Base-by-base conservation (phyloP, 2,888 invertebrate species). In the Thereva nobilitata region DNA sequence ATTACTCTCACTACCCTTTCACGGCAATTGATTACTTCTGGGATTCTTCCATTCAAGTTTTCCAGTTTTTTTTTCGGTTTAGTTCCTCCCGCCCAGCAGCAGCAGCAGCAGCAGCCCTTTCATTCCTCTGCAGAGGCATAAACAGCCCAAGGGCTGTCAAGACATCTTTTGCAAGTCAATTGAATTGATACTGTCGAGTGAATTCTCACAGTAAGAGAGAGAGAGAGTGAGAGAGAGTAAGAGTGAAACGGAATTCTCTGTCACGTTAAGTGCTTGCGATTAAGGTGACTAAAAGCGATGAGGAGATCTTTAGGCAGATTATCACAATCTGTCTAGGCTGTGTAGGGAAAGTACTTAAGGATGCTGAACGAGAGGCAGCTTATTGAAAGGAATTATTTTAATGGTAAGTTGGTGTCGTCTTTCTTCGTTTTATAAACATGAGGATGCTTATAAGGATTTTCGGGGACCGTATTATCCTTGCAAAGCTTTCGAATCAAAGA, bases 1-100 rank as follows among this genome's bases (percentile, higher is more conserved):
- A 61, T 61, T 61, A 61, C 61, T 61, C 61, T 23, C 50, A 49
- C 50, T 61, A 61, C 61, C 50, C 49, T 41, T 61, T 61, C 40
- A 40, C 50, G 50, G 49, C 61, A 61, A 61, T 61, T 61, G 61
- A 61, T 61, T 61, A 50, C 57, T 59, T 59, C 47, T 41, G 57
- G 9, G 57, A 45, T 47, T 59, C 23, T 23, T 2, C 47, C 57
- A 59, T 59, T 59, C 12, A 47, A 59, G 12, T 47, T 37, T 35
- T 10, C 54, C 42, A 9, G 42, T n/a, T n/a, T 42, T n/a, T n/a
- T 42, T 42, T 9, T 42, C 42, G 42, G 7, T 42, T 42, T 7
- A 42, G 8, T 42, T 9, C n/a, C n/a, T 42, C n/a, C n/a, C 42
- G 42, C 42, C n/a, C 42, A n/a, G 3, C 42, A 42, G n/a, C n/a